Conservation (phyloP, 2,113 vertebrate genomes). For the Gallinago jamesoni region DNA sequence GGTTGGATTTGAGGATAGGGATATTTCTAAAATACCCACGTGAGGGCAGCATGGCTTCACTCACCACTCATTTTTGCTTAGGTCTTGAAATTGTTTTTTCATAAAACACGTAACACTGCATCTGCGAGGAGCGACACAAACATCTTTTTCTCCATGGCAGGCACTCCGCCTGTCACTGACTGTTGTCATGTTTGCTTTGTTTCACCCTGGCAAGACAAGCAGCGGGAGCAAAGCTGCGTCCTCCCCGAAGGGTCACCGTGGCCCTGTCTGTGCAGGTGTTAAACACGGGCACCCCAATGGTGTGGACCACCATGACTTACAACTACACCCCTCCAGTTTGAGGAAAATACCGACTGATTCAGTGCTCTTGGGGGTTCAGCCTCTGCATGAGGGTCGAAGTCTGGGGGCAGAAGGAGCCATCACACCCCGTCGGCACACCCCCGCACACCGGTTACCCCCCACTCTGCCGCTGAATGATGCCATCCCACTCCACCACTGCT, state of each 20-base stretch:
- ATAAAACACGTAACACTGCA: accelerated
- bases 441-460: accelerated
- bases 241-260: accelerated
- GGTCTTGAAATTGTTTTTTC: accelerated
- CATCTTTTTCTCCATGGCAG: neutral
- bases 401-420: neutral
- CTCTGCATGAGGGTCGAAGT: accelerated
- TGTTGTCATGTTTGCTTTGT: neutral
- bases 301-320: accelerated
- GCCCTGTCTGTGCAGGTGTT: neutral
- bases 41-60: constrained; percentile 14
- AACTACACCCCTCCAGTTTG: neutral
- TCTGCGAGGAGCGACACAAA: accelerated
- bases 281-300: neutral
- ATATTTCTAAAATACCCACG: neutral
- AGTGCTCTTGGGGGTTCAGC: neutral
- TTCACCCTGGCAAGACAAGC: neutral
- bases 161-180: accelerated
- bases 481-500: accelerated
- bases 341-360: neutral
- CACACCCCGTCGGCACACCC: neutral
- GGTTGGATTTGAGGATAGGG: neutral
- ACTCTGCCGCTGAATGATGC: neutral
- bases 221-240: neutral
- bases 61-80: accelerated